Evolutionary conservation across 2,888 invertebrate genomes (phyloP), one percentile per base, ranked within the genome.

Genomic region (Andrena trimmerana): DNA sequence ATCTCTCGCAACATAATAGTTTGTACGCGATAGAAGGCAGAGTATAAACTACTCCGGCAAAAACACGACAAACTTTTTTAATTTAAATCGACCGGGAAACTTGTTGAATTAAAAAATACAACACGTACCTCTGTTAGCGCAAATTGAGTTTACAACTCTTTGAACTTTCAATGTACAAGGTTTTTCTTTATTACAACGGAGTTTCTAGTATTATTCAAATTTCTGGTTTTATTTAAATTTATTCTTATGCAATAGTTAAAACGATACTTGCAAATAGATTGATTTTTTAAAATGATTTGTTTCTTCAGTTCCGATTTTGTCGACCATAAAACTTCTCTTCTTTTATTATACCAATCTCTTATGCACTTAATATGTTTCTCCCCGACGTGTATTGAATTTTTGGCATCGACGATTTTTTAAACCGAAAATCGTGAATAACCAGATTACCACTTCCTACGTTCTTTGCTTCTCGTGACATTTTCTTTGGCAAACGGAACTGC

Each of bases 401-500:
- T 57, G n/a, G n/a, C n/a, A n/a, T n/a, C n/a, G 10, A 50, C 20
- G 24, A 29, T 33, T 66, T 70, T 54, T 60, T 24, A 57, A 13
- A 42, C 16, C 5, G 36, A 48, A 60, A 60, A 80, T 16, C 31
- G 20, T 42, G 48, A 31, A 50, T 63, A 60, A 70, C 57, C n/a
- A 60, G 36, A 70, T 70, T 52, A 29, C 10, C 42, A 36, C 31
- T 42, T 78, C 59, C 70, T 27, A 7, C 50, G 50, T 42, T 27
- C 57, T 42, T 70, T 60, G 36, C 59, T 66, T 79, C 59, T 65
- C n/a, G 54, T 27, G 36, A 52, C 36, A 60, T 71, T 78, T 65
- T 48, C 67, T 62, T 71, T 57, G 62, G 29, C 78, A 27, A 42
- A 31, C 10, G 60, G 5, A 62, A 52, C 24, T 59, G 52, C 33